Conservation (phyloP, 1,140 invertebrate species). For the Cotesia vestalis region DNA sequence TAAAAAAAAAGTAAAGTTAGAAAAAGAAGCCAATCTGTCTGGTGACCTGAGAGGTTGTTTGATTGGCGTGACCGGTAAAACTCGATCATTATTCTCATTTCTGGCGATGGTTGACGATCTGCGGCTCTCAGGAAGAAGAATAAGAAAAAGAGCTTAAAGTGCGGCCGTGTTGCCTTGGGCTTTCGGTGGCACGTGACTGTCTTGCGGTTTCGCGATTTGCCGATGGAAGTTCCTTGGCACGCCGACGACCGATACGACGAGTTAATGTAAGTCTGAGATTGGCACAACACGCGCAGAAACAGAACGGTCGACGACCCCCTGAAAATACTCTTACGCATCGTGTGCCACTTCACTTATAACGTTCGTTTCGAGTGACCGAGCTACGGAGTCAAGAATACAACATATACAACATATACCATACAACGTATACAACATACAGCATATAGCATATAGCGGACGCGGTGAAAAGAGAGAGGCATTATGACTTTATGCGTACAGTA, state of each 20-base stretch:
- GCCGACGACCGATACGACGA: neutral
- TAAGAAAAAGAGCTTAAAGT: no score
- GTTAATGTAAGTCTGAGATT: constrained; percentile 5
- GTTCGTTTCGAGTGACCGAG: constrained; percentile 32
- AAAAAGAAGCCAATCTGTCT: no score
- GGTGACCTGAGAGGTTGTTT: neutral
- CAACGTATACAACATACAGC: no score
- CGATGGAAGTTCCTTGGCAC: neutral
- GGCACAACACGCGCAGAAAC: constrained; percentile 45
- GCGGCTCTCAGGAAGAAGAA: no score
- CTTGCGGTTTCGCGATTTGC: constrained; percentile 28
- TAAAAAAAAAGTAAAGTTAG: no score
- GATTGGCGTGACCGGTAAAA: constrained; percentile 12
- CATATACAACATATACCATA: no score
- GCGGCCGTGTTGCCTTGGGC: constrained; percentile 10
- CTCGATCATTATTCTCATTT: no score
- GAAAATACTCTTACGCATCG: constrained; percentile 63
- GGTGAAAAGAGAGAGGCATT: constrained; percentile 16
- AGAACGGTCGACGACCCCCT: constrained; percentile 61
- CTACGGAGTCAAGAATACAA: constrained; percentile 1
- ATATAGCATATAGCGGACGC: neutral
- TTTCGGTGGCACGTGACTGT: constrained; percentile 32
- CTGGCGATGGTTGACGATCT: neutral
- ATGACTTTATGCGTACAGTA: neutral
- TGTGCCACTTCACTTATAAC: constrained; percentile 62